Evolutionary conservation across 2,888 invertebrate species (phyloP).

Genomic region (Diarsia rubi): DNA sequence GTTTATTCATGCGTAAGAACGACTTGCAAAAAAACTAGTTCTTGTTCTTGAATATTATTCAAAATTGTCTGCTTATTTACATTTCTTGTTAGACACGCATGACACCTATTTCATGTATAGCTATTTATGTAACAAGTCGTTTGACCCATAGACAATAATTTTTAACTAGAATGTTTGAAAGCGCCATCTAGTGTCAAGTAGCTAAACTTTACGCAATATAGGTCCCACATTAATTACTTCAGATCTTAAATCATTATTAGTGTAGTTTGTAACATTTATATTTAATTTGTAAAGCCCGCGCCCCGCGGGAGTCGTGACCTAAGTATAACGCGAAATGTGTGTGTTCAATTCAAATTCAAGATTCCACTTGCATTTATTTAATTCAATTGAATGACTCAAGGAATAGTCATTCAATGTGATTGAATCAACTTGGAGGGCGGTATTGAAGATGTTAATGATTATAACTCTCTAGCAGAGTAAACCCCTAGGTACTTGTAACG

Average conservation of each 20-base stretch:
- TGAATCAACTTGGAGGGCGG: neutral
- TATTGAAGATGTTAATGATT: neutral
- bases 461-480: neutral
- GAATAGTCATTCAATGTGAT: neutral
- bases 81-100: neutral
- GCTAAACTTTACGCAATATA: conserved; percentile 37
- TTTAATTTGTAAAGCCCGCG: neutral
- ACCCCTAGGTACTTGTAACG: neutral
- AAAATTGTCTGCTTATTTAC: conserved; percentile 23
- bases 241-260: neutral
- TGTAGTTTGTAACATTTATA: neutral
- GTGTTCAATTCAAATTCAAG: neutral
- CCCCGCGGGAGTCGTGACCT: neutral
- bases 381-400: neutral
- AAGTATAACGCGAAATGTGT: neutral
- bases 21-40: conserved; percentile 37
- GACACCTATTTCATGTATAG: neutral
- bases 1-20: neutral
- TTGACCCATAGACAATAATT: conserved; percentile 22
- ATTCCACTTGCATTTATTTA: neutral
- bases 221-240: neutral
- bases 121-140: neutral
- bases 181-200: conserved; percentile 74
- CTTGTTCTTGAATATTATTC: neutral
- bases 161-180: neutral